A percentile compares a stretch with the other conserved stretches of the same genome.
phyloP scores from a whole-genome alignment of 2,888 invertebrate genomes.

The Philaethria dido region DNA sequence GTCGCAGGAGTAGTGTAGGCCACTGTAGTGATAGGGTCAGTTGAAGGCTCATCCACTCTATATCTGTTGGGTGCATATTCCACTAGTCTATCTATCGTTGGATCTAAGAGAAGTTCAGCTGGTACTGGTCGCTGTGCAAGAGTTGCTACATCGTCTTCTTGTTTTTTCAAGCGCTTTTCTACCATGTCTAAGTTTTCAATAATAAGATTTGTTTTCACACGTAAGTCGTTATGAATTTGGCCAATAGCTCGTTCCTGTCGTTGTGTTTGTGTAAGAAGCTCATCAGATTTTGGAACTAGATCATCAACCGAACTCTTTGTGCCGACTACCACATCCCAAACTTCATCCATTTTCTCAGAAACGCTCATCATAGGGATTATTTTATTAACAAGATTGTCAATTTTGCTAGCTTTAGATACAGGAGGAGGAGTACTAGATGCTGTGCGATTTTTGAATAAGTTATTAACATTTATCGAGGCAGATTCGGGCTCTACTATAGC shows the following conservation, averaged over 20 bases:
- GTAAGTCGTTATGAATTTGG: constrained; percentile 92
- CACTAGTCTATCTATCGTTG: constrained; percentile 90
- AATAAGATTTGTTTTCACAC: constrained; percentile 92
- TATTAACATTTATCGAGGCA: constrained; percentile 78
- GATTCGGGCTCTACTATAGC: constrained; percentile 91
- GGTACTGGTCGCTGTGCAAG: constrained; percentile 89
- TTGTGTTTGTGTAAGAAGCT: constrained; percentile 92
- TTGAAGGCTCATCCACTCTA: constrained; percentile 70
- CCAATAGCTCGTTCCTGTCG: constrained; percentile 94
- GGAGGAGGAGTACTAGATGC: constrained; percentile 85
- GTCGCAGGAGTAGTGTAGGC: constrained; percentile 63
- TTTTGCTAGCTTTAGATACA: constrained; percentile 87
- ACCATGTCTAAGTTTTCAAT: constrained; percentile 94
- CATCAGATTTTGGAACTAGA: constrained; percentile 93
- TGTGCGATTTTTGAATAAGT: constrained; percentile 79
- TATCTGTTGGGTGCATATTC: constrained; percentile 91
- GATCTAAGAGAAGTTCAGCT: constrained; percentile 88
- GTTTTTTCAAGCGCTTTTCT: constrained; percentile 92
- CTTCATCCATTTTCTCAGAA: constrained; percentile 95
- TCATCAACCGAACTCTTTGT: constrained; percentile 95
- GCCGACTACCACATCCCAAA: constrained; percentile 95
- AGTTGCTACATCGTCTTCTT: constrained; percentile 92
- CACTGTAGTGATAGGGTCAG: constrained; percentile 69
- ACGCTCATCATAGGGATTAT: constrained; percentile 93
- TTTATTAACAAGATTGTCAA: constrained; percentile 91